Percentiles rank a stretch among this genome's conserved stretches.
Conservation (phyloP, 1,140 invertebrate species). For the Hermetia illucens region DNA sequence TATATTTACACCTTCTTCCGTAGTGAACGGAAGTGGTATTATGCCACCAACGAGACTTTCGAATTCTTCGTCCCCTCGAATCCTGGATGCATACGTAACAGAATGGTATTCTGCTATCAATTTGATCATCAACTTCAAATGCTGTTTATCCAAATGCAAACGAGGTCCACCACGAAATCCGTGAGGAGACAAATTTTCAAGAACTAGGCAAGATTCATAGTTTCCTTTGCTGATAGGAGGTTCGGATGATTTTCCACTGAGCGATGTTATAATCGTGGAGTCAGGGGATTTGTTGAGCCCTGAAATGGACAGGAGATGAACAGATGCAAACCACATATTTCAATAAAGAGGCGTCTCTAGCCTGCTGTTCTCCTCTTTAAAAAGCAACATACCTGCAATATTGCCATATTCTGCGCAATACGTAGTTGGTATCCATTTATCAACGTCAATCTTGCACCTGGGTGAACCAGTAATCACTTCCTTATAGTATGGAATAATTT, state of each 20-base stretch:
- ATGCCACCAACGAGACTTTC: conserved; percentile 12
- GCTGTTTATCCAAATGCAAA: conserved; percentile 14
- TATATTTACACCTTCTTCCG: conserved; percentile 5
- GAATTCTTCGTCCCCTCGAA: conserved; percentile 14
- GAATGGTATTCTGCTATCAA: conserved; percentile 20
- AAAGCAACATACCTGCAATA: conserved; percentile 12
- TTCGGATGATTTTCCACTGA: too few relatives aligned
- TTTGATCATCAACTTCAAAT: conserved; percentile 17
- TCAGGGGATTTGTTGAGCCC: too few relatives aligned
- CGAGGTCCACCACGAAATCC: conserved; percentile 20
- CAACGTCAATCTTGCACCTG: conserved; percentile 2
- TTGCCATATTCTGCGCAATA: conserved; percentile 17
- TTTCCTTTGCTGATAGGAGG: too few relatives aligned
- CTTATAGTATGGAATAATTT: conserved; percentile 20
- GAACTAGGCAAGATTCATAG: conserved; percentile 19
- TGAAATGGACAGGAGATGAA: too few relatives aligned
- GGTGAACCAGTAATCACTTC: conserved; percentile 13
- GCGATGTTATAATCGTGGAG: too few relatives aligned
- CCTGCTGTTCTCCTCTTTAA: too few relatives aligned
- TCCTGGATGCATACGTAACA: conserved; percentile 16
- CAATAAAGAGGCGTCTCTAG: too few relatives aligned
- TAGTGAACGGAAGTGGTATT: conserved; percentile 14
- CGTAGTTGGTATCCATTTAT: conserved; percentile 14
- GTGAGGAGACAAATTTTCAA: conserved; percentile 18
- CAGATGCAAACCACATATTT: too few relatives aligned